Evolutionary conservation across 1,140 invertebrate genomes (phyloP).

Genomic region (Melanaphis sacchari): DNA sequence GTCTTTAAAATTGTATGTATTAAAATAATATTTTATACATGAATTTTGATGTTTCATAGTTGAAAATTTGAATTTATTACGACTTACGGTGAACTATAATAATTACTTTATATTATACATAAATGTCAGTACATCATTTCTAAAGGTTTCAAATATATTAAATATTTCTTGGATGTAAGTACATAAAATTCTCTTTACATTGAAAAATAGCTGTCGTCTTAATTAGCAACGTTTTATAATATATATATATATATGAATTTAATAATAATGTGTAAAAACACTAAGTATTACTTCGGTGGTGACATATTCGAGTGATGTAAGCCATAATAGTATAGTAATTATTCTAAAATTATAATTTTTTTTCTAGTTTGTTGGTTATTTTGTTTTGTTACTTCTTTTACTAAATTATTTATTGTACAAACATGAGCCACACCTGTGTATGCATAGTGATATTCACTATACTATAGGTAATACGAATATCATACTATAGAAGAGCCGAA

Average conservation of each 20-base stretch:
- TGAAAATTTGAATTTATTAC: not conserved
- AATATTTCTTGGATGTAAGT: too few species aligned
- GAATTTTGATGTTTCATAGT: too few species aligned
- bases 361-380: conserved; percentile 29
- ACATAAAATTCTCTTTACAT: not conserved
- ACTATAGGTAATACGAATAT: not conserved
- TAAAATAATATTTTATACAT: too few species aligned
- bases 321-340: not conserved
- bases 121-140: too few species aligned
- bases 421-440: conserved; percentile 43
- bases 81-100: too few species aligned
- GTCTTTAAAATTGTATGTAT: too few species aligned
- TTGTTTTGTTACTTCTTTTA: conserved; percentile 37
- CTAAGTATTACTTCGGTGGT: not conserved
- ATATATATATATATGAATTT: not conserved
- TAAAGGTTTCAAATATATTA: not conserved
- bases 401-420: conserved; percentile 38
- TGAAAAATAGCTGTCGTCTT: not conserved
- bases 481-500: not conserved
- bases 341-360: not conserved
- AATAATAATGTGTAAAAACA: not conserved
- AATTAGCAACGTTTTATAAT: not conserved
- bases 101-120: too few species aligned
- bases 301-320: not conserved
- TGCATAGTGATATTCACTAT: conserved; percentile 34